Base-by-base conservation (phyloP, 1,140 invertebrate species). In the Drosophila bocqueti region DNA sequence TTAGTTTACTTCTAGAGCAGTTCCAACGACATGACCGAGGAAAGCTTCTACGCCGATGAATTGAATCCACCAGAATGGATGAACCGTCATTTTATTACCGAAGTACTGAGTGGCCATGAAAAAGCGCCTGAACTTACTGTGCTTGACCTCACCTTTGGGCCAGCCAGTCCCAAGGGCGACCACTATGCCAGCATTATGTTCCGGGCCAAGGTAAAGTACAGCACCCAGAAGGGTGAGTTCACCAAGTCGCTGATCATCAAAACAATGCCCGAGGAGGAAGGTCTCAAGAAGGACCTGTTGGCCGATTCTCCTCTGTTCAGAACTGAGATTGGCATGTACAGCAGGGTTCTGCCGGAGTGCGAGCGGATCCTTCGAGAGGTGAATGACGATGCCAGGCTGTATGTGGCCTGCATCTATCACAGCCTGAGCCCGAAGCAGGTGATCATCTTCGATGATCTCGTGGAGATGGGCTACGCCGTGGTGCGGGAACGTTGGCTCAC, bases 131-230 rank as follows among this genome's bases (percentile, higher is more conserved):
- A 60, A 18, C 18, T 84, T 0, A 61, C 75, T 21, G 54, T 91
- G 0, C 54, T n/a, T 0, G 47, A 64, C 18, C 38, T 76, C 3
- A 64, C 54, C 47, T 46, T 83, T 6, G 65, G 64, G 0, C 90
- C 90, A 1, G 90, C 87, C 0, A 80, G 73, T 45, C 42, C 75
- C n/a, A 79, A 79, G 29, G 90, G 90, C 1, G 90, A 92, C 83
- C 90, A 92, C 58, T 92, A 86, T 86, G 90, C 84, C 13, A 92
- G 90, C 55, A 54, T 92, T 3, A 92, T 92, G 82, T 92, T 92
- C n/a, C 82, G 90, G 0, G 63, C 63, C 3, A 18, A 1, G 2
- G 71, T 86, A 8, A 42, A 69, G 10, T 85, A 71, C 31, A 40
- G 18, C 9, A 45, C 13, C 13, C 8, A 11, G 2, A 61, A 43